phyloP scores from a whole-genome alignment of 2,888 invertebrate genomes.

The Zaprionus bogoriensis region DNA sequence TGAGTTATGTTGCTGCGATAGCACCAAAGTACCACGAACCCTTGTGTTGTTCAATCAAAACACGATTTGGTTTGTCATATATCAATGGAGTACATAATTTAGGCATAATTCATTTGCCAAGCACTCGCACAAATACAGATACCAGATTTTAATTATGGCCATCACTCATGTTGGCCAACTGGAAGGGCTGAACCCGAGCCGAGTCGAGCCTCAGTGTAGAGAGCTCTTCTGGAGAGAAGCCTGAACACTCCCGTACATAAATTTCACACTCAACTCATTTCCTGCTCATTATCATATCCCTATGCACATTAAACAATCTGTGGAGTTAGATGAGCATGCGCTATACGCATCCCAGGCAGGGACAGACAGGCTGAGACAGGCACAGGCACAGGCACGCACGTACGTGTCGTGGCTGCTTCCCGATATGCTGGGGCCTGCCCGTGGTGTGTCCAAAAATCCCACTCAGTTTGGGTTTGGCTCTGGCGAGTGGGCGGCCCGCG shows the following conservation, averaged over 20 bases:
- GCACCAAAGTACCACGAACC: constrained; percentile 1
- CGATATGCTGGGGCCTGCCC: constrained; percentile 1
- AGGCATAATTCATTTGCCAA: constrained; percentile 41
- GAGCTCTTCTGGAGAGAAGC: constrained; percentile 4
- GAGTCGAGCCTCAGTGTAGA: background rate
- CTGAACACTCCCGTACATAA: constrained; percentile 70
- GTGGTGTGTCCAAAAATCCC: constrained; percentile 64
- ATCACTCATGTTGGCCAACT: constrained; percentile 60
- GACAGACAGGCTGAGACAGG: constrained; percentile 3
- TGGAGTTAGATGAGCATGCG: constrained; percentile 57
- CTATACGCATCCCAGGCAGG: constrained; percentile 30
- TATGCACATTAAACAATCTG: constrained; percentile 48
- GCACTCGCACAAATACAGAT: constrained; percentile 8
- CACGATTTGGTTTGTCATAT: constrained; percentile 46
- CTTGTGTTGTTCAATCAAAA: constrained; percentile 42
- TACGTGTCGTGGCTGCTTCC: constrained; percentile 3
- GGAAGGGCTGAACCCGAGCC: constrained; percentile 18
- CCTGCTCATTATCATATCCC: constrained; percentile 74
- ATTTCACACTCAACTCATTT: constrained; percentile 78
- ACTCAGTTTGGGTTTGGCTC: constrained; percentile 49
- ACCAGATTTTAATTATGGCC: constrained; percentile 63
- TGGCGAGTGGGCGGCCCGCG: constrained; percentile 59
- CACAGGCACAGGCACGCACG: constrained; percentile 1
- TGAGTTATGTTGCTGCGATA: constrained; percentile 29
- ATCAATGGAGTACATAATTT: constrained; percentile 49